Percentiles rank a stretch among this genome's conserved stretches.
Conservation (phyloP, 2,113 vertebrate genomes). For the Pseudorhombus dupliciocellatus region DNA sequence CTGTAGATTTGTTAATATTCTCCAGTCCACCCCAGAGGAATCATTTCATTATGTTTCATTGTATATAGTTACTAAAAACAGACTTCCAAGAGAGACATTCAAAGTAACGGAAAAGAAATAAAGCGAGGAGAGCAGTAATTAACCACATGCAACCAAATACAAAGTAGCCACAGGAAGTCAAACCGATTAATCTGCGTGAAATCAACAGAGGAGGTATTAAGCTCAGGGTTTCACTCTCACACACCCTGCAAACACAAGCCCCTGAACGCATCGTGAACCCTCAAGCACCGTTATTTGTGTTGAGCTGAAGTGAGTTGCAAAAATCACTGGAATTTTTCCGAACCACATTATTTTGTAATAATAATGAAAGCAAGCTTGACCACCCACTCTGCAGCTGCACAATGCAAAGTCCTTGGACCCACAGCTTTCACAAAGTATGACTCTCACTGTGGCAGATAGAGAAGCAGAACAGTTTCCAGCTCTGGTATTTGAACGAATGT, state of each 20-base stretch:
- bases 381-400: constrained; percentile 39
- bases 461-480: too few species aligned
- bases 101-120: neutral
- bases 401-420: constrained; percentile 17
- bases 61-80: neutral
- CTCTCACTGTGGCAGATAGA: neutral
- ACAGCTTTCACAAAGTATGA: neutral
- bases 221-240: neutral
- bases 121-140: neutral
- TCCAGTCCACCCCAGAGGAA: neutral
- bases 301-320: constrained; percentile 6
- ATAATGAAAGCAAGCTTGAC: constrained; percentile 34
- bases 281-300: constrained; percentile 28
- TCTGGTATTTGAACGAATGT: neutral
- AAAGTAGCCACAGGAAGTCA: neutral
- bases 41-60: neutral
- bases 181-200: neutral
- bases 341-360: constrained; percentile 35
- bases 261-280: neutral
- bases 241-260: constrained; percentile 13
- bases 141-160: neutral
- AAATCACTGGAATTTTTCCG: constrained; percentile 39
- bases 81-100: neutral
- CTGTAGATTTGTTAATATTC: neutral
- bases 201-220: constrained; percentile 3